Evolutionary conservation across 53 echinoderm and acorn worm genomes (phyloP), one percentile per base, ranked within the genome.

Genomic region (Zoroaster sp.): DNA sequence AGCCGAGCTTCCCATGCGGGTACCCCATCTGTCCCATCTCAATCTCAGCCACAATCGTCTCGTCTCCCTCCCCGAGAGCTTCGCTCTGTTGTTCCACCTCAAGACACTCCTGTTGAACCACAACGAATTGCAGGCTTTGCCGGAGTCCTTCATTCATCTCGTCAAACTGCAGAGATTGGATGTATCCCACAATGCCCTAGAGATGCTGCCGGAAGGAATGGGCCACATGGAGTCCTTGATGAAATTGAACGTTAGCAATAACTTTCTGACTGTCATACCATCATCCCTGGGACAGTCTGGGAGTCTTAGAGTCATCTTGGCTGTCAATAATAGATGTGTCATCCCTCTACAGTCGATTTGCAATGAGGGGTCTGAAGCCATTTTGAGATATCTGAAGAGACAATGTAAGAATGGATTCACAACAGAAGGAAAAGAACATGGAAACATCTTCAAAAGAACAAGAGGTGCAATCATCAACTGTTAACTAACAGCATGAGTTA

Each of bases 91-190:
- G 36, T 95, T 95, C 69, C 95, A 95, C 52, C 92, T 95, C 44
- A 74, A 83, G 35, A 93, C 89, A 0, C 73, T 95, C 14, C 93
- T 93, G 15, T 79, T 95, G 41, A 70, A 91, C 59, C 93, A 95
- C 78, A 95, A 95, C 78, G 32, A 31, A 21, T 59, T 95, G 33
- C 70, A 83, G 70, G 71, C 82, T 11, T 80, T 95, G 15, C 95
- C 95, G 2, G 93, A 86, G 71, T 90, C 95, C 34, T 95, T 95
- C 42, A 77, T 95, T 63, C 88, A 93, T 52, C 90, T 95, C 0
- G 95, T 95, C 4, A 95, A 95, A 40, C 92, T 95, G 9, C 83
- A 93, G 77, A 86, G 87, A 41, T 88, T 95, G 35, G 95, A 95
- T 46, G 49, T 93, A 4, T 95, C 93, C 37, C 83, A 82, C 54